Conservation (phyloP, 2,797 vertebrate genomes). For the Phataginus tetradactyla region DNA sequence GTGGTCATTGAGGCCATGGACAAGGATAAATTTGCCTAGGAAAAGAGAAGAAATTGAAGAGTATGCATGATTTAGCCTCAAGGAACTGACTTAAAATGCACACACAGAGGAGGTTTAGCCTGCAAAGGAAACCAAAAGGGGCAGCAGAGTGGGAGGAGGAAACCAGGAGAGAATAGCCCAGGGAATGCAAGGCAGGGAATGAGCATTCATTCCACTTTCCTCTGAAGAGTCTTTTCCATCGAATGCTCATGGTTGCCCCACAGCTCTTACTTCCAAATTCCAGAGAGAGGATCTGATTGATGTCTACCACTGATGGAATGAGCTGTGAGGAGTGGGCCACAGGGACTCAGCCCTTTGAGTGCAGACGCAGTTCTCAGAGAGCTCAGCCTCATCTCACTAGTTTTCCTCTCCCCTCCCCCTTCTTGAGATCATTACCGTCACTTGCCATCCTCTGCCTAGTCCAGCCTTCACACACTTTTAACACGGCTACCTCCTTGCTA, state of each 20-base stretch:
- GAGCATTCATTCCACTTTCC: neutral
- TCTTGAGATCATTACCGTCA: neutral
- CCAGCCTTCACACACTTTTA: neutral
- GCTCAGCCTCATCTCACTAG: neutral
- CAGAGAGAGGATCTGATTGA: neutral
- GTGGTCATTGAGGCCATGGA: neutral
- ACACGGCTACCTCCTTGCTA: neutral
- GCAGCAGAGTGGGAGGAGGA: neutral
- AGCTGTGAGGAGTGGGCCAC: neutral
- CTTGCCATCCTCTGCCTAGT: neutral
- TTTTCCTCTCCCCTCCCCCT: neutral
- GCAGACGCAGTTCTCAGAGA: neutral
- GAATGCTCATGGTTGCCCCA: neutral
- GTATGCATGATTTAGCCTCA: neutral
- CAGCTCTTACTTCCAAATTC: neutral
- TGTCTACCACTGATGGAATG: neutral
- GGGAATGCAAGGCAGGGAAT: neutral
- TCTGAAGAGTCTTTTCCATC: neutral
- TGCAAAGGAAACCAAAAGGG: neutral
- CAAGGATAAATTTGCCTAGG: neutral
- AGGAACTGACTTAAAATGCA: neutral
- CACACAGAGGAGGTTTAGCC: neutral
- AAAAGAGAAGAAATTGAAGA: neutral
- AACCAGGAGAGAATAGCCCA: neutral
- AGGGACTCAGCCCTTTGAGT: neutral